These are phyloP conservation scores for Cylloceria caligata DNA, from an alignment of 2,888 invertebrate species.

Conservation along the genomic window DNA sequence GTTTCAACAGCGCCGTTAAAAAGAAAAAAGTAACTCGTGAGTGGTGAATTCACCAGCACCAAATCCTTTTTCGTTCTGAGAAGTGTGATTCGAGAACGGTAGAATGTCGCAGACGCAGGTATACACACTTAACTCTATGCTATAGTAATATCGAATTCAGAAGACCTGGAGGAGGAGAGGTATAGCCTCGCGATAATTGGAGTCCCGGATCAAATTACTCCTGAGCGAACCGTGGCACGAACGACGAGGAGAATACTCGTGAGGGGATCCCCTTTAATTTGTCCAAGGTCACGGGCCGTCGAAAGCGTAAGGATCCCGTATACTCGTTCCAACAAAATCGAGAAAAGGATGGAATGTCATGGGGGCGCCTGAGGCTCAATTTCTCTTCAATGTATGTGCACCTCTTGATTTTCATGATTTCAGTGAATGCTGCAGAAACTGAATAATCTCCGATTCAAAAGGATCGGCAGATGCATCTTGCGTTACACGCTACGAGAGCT, in stretches of 20 bases:
- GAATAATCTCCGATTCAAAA: neutral
- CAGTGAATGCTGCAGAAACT: neutral
- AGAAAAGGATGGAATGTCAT: neutral
- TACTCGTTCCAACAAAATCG: neutral
- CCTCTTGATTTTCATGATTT: neutral
- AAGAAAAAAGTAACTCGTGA: neutral
- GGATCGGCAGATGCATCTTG: neutral
- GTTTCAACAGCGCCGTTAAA: slow-evolving; percentile 26
- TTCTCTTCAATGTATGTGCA: neutral
- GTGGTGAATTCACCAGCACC: slow-evolving; percentile 4
- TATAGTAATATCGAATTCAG: slow-evolving; percentile 50
- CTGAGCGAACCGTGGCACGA: slow-evolving; percentile 22
- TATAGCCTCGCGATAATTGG: slow-evolving; percentile 66
- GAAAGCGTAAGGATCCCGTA: slow-evolving; percentile 12
- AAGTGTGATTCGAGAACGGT: slow-evolving; percentile 46
- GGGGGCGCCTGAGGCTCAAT: neutral
- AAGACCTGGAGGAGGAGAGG: slow-evolving; percentile 40
- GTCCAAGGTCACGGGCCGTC: slow-evolving; percentile 50
- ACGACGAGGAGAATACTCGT: slow-evolving; percentile 48
- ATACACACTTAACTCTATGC: slow-evolving; percentile 22
- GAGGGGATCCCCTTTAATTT: slow-evolving; percentile 25
- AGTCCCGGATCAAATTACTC: slow-evolving; percentile 67
- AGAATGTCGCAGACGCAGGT: slow-evolving; percentile 47
- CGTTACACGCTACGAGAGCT: no score
- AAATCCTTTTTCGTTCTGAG: slow-evolving; percentile 40